phyloP scores from a whole-genome alignment of 2,888 invertebrate genomes.

The Leptopilina drosophilae region DNA sequence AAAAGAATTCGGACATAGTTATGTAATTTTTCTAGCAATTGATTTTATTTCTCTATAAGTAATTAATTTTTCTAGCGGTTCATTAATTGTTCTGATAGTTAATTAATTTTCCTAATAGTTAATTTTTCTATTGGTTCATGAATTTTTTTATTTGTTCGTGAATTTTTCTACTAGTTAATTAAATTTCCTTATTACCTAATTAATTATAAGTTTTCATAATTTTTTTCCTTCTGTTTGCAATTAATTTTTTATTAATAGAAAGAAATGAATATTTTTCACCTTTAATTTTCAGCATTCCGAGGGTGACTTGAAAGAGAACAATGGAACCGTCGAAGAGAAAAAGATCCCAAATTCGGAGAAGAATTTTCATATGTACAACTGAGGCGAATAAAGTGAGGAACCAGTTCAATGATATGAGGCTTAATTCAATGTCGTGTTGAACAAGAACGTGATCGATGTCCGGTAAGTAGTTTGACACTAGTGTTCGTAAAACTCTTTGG shows the following conservation, averaged over 20 bases:
- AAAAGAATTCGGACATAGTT: constrained; percentile 54
- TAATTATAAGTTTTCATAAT: background rate
- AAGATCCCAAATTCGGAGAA: constrained; percentile 96
- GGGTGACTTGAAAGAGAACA: constrained; percentile 94
- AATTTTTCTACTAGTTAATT: background rate
- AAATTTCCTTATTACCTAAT: background rate
- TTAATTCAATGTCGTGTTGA: constrained; percentile 96
- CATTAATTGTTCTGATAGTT: no score
- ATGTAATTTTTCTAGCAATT: background rate
- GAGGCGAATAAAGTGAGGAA: constrained; percentile 97
- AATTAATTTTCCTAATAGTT: no score
- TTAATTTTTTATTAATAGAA: no score
- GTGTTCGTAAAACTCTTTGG: constrained; percentile 94
- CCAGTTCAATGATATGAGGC: constrained; percentile 98
- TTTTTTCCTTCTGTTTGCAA: no score
- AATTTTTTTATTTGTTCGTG: no score
- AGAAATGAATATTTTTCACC: constrained; percentile 67
- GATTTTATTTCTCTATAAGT: background rate
- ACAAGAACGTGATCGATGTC: constrained; percentile 93
- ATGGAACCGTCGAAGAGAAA: constrained; percentile 98
- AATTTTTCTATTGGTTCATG: no score
- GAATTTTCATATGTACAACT: constrained; percentile 96
- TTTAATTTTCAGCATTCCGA: constrained; percentile 94
- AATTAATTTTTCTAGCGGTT: no score
- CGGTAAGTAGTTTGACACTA: constrained; percentile 93